These are phyloP conservation scores for Isaurus tuberculatus DNA, from an alignment of 92 coral and sea anemone genomes.

Conservation along the genomic window DNA sequence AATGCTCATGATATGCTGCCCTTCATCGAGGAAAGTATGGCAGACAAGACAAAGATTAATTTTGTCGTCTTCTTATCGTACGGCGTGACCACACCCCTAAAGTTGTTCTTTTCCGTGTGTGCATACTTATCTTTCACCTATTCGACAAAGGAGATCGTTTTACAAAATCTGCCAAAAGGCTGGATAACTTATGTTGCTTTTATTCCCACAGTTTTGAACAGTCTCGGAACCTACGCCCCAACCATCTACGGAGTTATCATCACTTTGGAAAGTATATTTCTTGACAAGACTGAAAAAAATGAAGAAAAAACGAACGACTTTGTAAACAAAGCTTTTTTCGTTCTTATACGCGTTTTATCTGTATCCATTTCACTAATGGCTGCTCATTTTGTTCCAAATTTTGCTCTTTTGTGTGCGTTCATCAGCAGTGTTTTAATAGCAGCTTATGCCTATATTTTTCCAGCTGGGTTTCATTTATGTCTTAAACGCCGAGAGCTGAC, in stretches of 20 bases:
- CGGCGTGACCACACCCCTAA: slow-evolving; percentile 19
- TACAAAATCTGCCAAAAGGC: slow-evolving; percentile 7
- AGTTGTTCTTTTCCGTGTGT: slow-evolving; percentile 2
- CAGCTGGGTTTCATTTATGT: slow-evolving; percentile 23
- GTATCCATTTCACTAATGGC: neutral
- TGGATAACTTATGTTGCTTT: slow-evolving; percentile 10
- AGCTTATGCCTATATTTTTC: slow-evolving; percentile 32
- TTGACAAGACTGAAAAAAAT: neutral
- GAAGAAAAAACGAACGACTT: neutral
- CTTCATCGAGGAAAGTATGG: slow-evolving; percentile 31
- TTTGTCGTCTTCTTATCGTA: slow-evolving; percentile 29
- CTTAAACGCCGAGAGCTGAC: slow-evolving; percentile 32
- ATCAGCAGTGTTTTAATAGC: slow-evolving; percentile 25
- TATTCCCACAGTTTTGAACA: slow-evolving; percentile 12
- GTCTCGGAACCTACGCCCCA: slow-evolving; percentile 9
- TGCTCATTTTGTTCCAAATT: slow-evolving; percentile 14
- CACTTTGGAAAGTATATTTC: slow-evolving; percentile 13
- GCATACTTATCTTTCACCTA: slow-evolving; percentile 11
- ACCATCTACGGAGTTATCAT: slow-evolving; percentile 27
- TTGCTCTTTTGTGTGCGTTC: slow-evolving; percentile 19
- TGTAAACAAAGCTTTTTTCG: neutral
- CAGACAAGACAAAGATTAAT: slow-evolving; percentile 29
- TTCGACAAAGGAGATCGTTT: slow-evolving; percentile 25
- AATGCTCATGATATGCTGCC: slow-evolving; percentile 40
- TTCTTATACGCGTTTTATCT: slow-evolving; percentile 22